Evolutionary conservation across 1,140 invertebrate genomes (phyloP).

Genomic region (Lepidurus arcticus): DNA sequence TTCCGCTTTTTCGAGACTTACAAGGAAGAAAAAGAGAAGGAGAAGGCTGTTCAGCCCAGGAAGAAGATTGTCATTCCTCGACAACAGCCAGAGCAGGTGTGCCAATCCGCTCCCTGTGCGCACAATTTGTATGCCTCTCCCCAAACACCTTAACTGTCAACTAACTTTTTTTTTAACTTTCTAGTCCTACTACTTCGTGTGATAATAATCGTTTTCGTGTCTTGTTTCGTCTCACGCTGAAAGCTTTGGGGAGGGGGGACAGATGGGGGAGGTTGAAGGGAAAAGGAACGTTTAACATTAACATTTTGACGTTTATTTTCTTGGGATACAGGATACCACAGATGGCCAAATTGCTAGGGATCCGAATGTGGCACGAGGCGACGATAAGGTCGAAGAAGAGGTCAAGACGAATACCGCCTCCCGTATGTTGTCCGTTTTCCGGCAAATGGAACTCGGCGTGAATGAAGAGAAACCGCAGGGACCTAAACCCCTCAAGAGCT

Average conservation of each 20-base stretch:
- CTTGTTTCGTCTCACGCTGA: too few species aligned
- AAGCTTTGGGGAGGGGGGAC: not conserved
- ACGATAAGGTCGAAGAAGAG: slow-evolving; percentile 54
- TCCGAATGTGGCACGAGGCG: slow-evolving; percentile 63
- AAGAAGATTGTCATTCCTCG: slow-evolving; percentile 42
- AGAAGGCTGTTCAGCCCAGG: slow-evolving; percentile 62
- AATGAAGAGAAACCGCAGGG: slow-evolving; percentile 43
- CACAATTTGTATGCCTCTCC: not conserved
- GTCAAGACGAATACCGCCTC: slow-evolving; percentile 68
- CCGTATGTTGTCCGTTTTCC: slow-evolving; percentile 77
- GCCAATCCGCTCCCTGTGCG: not conserved
- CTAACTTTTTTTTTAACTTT: too few species aligned
- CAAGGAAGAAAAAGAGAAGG: slow-evolving; percentile 54
- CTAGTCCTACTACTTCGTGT: too few species aligned
- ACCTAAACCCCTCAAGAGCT: slow-evolving; percentile 75
- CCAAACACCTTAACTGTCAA: too few species aligned
- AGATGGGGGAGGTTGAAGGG: not conserved
- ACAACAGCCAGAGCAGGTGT: slow-evolving; percentile 24
- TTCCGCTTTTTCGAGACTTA: slow-evolving; percentile 90
- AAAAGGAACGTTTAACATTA: not conserved
- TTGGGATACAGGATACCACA: slow-evolving; percentile 54
- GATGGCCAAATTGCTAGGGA: slow-evolving; percentile 69
- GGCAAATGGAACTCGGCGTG: slow-evolving; percentile 72
- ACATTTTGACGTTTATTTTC: not conserved
- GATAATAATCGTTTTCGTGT: too few species aligned